These are phyloP conservation scores for Candoia aspera DNA, from an alignment of 2,113 vertebrate species.

Conservation along the genomic window DNA sequence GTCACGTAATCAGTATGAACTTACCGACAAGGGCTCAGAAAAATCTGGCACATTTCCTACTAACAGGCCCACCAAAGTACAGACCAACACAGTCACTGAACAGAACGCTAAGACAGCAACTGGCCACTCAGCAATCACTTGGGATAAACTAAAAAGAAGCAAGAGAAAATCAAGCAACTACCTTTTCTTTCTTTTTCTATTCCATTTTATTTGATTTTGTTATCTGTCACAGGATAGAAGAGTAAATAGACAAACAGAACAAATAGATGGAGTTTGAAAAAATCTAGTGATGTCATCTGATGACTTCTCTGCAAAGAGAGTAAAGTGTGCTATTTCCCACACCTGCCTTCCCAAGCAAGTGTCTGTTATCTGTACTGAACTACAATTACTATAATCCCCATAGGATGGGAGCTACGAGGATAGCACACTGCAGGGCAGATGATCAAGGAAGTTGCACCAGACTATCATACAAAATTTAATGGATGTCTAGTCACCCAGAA, in stretches of 20 bases:
- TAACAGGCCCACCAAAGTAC: conserved; percentile 85
- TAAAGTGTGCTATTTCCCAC: not conserved
- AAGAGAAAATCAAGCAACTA: conserved; percentile 35
- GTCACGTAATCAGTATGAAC: conserved; percentile 21
- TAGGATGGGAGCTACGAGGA: not conserved
- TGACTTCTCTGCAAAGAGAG: not conserved
- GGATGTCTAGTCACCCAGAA: too few species aligned
- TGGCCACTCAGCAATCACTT: conserved; percentile 88
- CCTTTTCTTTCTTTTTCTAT: not conserved
- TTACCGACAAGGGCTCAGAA: conserved; percentile 89
- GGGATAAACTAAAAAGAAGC: conserved; percentile 84
- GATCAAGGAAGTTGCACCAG: not conserved
- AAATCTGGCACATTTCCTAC: conserved; percentile 89
- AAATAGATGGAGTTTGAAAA: not conserved
- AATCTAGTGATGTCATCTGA: not conserved
- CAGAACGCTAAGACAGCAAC: conserved; percentile 79
- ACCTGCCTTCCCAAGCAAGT: not conserved
- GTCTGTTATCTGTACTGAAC: not conserved
- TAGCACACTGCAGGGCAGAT: not conserved
- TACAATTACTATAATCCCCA: not conserved
- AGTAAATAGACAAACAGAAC: not conserved
- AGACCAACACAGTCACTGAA: conserved; percentile 76
- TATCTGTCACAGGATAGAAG: not conserved
- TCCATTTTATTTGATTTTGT: not conserved
- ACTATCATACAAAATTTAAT: not conserved